Evolutionary conservation across 2,888 invertebrate species (phyloP), one percentile per base, ranked within the genome.

Genomic region (Monoplex corrugatus): DNA sequence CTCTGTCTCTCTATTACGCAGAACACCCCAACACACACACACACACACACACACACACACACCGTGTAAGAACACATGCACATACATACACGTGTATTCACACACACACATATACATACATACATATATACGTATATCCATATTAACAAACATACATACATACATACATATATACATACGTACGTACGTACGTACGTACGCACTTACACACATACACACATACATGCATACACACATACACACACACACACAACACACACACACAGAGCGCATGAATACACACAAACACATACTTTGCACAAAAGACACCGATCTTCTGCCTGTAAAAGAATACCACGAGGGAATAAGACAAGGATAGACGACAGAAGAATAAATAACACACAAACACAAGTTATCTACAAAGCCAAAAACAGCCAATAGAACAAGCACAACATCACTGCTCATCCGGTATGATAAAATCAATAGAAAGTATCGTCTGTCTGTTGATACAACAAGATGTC

Each of bases 21-120:
- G n/a, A n/a, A 68, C 68, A 68, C 28, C 13, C 68, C 13, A 28
- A 68, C 68, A 68, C 28, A 68, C 68, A 68, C 28, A 68, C 68
- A 68, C 28, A 68, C 68, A 68, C 28, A 68, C 68, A 68, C 28
- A 68, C 68, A 68, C 28, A 68, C 68, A 68, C 28, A 28, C 68
- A 68, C 28, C 10, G 28, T n/a, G 28, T n/a, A 68, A 16, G 28
- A 16, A 68, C 68, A 28, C 68, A 68, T n/a, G 28, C 83, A 83
- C 83, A 83, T 44, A 83, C 83, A 83, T 44, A 83, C 45, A 83
- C 83, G 44, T 44, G 44, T 44, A 83, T 44, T n/a, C 68, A 68
- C 68, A 68, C 68, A 28, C 68, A 68, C 68, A 68, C 83, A 83
- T 44, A 83, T 44, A 83, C 83, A 83, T 44, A 83, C 45, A 83